Evolutionary conservation across 2,888 invertebrate genomes (phyloP).

Genomic region (Lymantria dispar): DNA sequence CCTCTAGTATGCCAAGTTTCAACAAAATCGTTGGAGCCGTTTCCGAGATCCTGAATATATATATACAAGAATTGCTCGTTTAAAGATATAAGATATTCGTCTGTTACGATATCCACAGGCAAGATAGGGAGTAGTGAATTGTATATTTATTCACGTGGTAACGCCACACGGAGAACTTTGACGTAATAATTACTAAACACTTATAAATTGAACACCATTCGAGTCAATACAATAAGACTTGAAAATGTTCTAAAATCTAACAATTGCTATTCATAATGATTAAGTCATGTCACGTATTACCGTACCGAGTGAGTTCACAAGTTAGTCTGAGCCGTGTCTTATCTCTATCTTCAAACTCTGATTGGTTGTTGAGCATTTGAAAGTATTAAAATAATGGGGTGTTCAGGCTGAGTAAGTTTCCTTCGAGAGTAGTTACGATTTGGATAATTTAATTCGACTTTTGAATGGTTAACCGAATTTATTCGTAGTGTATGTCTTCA

Average conservation of each 20-base stretch:
- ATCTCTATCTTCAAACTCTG: constrained; percentile 37
- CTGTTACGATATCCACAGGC: too few species aligned
- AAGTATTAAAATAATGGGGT: constrained; percentile 30
- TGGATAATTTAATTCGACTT: not conserved
- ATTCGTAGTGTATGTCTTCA: not conserved
- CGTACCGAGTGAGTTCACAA: constrained; percentile 33
- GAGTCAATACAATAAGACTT: not conserved
- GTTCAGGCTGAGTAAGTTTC: constrained; percentile 22
- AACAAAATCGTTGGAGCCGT: too few species aligned
- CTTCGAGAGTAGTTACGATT: not conserved
- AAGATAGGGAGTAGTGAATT: too few species aligned
- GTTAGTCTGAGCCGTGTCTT: constrained; percentile 44
- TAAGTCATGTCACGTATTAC: constrained; percentile 42
- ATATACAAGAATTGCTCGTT: too few species aligned
- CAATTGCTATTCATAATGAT: constrained; percentile 38
- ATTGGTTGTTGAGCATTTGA: constrained; percentile 32
- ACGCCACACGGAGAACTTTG: not conserved
- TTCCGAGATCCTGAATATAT: too few species aligned
- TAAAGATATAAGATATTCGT: too few species aligned
- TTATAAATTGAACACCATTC: not conserved
- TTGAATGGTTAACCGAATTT: not conserved
- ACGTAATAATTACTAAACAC: not conserved
- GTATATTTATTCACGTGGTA: too few species aligned
- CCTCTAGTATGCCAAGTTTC: too few species aligned
- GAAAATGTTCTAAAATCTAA: constrained; percentile 27